Evolutionary conservation across 2,888 invertebrate genomes (phyloP), one percentile per base, ranked within the genome.

Genomic region (Drosophila glabriapex): DNA sequence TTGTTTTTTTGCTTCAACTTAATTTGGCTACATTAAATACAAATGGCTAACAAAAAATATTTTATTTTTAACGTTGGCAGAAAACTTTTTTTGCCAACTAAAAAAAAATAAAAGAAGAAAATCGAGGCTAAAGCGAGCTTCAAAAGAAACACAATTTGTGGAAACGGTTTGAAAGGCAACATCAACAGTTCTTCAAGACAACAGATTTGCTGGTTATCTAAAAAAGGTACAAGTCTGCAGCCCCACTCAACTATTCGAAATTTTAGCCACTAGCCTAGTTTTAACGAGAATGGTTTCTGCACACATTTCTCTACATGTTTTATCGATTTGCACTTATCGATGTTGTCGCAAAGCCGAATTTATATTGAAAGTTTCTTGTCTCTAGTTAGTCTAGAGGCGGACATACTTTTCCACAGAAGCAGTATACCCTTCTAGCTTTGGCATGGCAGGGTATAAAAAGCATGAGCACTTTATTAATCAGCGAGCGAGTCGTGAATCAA

Each of bases 391-490:
- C 41, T 12, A 10, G 12, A 10, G 1, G 41, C n/a, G 39, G n/a
- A n/a, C 10, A 39, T 10, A 41, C 9, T 19, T 9, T 19, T 19
- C n/a, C 19, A 41, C 41, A 22, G 22, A 12, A 3, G 16, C 46
- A 25, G 9, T 9, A 25, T 25, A 16, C 16, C 16, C 16, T 16
- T 16, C 46, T 9, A 4, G 16, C 4, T 16, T 2, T 9, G 46
- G 9, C 25, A 16, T 9, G 4, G 25, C 46, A 46, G 46, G 22
- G 46, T 46, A 25, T 25, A 16, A 22, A 16, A 4, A 25, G n/a
- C 53, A 55, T 43, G 58, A 74, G 62, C 46, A 61, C 56, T 73
- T 73, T 58, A 43, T 67, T 53, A 61, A 53, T 19, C 54, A 62
- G 59, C 28, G 29, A 39, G 55, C 16, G 35, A 62, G 41, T 41